Evolutionary conservation across 2,113 vertebrate genomes (phyloP).

Genomic region (Pardalotus punctatus): DNA sequence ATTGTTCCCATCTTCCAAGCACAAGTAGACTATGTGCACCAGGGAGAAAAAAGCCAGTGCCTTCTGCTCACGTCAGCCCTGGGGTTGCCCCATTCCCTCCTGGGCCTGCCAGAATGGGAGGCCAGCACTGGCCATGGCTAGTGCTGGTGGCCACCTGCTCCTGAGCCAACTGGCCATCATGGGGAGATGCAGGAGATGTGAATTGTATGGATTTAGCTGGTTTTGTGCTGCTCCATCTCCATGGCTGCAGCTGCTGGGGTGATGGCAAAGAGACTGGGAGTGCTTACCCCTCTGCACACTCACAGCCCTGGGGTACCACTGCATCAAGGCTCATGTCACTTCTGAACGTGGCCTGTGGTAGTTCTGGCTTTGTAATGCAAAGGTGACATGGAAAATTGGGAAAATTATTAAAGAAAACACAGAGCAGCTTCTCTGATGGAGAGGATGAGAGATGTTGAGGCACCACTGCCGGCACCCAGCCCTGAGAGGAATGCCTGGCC

Average conservation of each 20-base stretch:
- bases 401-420: neutral
- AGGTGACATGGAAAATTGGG: neutral
- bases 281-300: accelerated
- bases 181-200: too few relatives aligned
- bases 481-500: accelerated
- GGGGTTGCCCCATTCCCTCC: neutral
- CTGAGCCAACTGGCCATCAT: accelerated
- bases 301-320: neutral
- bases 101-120: accelerated
- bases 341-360: neutral
- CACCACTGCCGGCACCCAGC: accelerated
- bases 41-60: neutral
- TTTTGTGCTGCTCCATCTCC: neutral
- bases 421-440: neutral
- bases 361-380: neutral
- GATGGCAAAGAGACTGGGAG: neutral
- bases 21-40: neutral
- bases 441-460: neutral
- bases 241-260: accelerated
- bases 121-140: accelerated
- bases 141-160: neutral
- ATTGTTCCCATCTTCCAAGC: neutral
- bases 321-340: accelerated
- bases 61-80: neutral
- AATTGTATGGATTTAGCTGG: accelerated